Evolutionary conservation across 2,888 invertebrate genomes (phyloP), one percentile per base, ranked within the genome.

Genomic region (Aphidoletes aphidimyza): DNA sequence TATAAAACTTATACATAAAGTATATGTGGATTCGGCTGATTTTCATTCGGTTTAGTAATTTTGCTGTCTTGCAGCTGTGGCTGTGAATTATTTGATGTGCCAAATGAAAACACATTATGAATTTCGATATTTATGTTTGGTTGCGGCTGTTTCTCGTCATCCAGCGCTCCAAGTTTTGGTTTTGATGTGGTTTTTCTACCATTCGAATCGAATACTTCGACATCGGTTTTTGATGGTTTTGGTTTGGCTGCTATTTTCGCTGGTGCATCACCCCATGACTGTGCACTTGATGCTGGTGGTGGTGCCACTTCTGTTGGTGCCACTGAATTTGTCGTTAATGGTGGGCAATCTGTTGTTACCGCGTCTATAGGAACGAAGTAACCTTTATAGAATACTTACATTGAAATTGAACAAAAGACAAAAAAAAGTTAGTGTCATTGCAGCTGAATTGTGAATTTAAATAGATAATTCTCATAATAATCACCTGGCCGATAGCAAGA

Each of bases 71-170:
- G 2, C 30, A 59, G 22, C 8, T 47, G 17, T 11, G 69, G 30
- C 11, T 0, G 2, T 69, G 69, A 30, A 69, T 34, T 34, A 30
- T 14, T 69, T 30, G 69, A 14, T 11, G 34, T 30, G 17, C 69
- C 81, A 81, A 37, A 37, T 22, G 81, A 81, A 37, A 81, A 81
- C 17, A 81, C 81, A 37, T 81, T 81, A 37, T 81, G 36, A 37
- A 81, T 81, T 37, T 81, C 81, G 37, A 81, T 81, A 37, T 81
- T 81, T 6, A 81, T 81, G 11, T 37, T 37, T n/a, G 81, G 81
- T n/a, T n/a, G n/a, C 17, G 69, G 6, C 19, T 34, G 8, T 78
- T 78, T 81, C 11, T 81, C 81, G n/a, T 22, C 37, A n/a, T 59
- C 59, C 5, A 59, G 3, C 6, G 22, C 8, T 5, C 6, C 26